These are phyloP conservation scores for Sipha maydis DNA, from an alignment of 2,888 invertebrate species.

Conservation along the genomic window DNA sequence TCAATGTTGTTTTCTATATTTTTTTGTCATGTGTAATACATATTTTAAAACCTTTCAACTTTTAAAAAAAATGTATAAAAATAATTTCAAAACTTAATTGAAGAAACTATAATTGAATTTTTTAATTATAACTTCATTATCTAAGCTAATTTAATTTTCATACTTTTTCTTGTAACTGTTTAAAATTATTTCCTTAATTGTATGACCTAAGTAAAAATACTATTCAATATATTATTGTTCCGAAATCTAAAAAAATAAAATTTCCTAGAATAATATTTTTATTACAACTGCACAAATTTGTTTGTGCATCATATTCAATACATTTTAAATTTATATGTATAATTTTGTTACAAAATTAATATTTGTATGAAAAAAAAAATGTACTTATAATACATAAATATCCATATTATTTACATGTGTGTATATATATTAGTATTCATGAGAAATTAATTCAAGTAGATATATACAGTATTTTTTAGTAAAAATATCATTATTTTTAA, in stretches of 20 bases:
- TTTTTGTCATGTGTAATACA: background rate
- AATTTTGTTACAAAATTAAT: background rate
- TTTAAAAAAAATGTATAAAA: background rate
- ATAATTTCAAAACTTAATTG: background rate
- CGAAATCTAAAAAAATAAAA: background rate
- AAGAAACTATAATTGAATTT: background rate
- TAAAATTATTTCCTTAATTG: background rate
- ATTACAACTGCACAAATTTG: background rate
- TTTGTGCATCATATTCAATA: background rate
- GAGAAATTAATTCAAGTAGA: background rate
- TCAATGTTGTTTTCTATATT: background rate
- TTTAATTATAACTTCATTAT: background rate
- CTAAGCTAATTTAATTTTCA: background rate
- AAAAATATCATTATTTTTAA: conserved; percentile 8
- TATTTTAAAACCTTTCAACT: background rate
- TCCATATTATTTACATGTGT: too few species aligned
- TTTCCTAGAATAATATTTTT: background rate
- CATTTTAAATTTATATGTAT: background rate
- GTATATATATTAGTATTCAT: background rate
- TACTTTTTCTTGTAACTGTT: background rate
- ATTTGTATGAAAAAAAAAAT: background rate
- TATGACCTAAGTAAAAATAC: background rate
- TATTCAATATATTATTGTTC: background rate
- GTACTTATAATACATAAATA: background rate
- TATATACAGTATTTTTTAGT: background rate